Percentiles rank a stretch among this genome's conserved stretches.
Conservation (phyloP, 2,113 vertebrate genomes). For the Pterophyllum scalare region DNA sequence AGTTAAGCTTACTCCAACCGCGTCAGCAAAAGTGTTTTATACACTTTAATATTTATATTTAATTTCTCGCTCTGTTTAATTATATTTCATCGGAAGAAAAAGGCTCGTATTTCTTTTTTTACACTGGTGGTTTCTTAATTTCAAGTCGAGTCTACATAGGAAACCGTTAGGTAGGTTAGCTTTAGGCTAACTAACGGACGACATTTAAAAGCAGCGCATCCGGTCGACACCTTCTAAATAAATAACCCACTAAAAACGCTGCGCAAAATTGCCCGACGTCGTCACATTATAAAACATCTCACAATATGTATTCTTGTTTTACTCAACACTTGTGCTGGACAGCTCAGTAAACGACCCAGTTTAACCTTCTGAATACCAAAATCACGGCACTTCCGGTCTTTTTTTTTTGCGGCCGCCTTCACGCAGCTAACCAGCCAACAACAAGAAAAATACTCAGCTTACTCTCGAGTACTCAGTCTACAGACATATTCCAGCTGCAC, state of each 20-base stretch:
- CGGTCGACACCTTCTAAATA: constrained; percentile 31
- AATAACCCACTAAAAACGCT: not conserved
- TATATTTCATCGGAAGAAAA: not conserved
- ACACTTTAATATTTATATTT: not conserved
- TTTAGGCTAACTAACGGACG: not conserved
- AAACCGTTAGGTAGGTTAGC: constrained; percentile 20
- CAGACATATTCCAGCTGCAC: not conserved
- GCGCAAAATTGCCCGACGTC: not conserved
- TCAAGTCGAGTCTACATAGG: not conserved
- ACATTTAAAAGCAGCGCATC: constrained; percentile 9
- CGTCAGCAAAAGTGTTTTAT: not conserved
- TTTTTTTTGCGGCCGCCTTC: constrained; percentile 5
- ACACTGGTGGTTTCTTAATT: not conserved
- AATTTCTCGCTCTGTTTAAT: not conserved
- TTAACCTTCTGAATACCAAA: constrained; percentile 22
- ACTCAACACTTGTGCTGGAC: not conserved
- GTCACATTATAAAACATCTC: not conserved
- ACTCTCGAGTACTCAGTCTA: not conserved
- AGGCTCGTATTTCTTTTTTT: not conserved
- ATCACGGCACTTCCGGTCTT: constrained; percentile 52
- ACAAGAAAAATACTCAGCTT: not conserved
- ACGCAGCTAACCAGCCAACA: not conserved
- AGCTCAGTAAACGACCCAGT: not conserved
- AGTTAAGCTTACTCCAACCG: not conserved
- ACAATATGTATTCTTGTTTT: not conserved